Evolutionary conservation across 2,888 invertebrate species (phyloP).

Genomic region (Diadegma fenestrale): DNA sequence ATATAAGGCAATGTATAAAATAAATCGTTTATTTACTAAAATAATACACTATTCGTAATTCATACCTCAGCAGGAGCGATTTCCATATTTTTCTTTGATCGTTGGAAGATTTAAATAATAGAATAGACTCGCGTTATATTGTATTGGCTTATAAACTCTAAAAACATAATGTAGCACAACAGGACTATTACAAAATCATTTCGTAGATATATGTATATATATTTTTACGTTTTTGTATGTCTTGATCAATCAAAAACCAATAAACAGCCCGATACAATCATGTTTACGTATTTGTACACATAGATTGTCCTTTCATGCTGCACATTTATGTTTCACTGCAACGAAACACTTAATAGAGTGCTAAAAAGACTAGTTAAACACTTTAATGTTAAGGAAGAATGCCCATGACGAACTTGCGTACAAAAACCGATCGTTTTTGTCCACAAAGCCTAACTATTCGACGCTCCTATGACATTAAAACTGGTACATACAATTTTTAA

Average conservation of each 20-base stretch:
- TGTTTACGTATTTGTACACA: slow-evolving; percentile 73
- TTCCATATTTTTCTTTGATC: slow-evolving; percentile 71
- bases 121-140: slow-evolving; percentile 48
- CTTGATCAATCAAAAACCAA: slow-evolving; percentile 52
- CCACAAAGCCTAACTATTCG: neutral
- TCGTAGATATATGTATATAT: slow-evolving; percentile 4
- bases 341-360: slow-evolving; percentile 58
- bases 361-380: slow-evolving; percentile 63
- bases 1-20: slow-evolving; percentile 74
- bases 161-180: slow-evolving; percentile 61
- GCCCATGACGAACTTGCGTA: neutral
- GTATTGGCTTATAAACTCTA: slow-evolving; percentile 59
- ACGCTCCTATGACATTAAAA: neutral
- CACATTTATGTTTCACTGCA: slow-evolving; percentile 64
- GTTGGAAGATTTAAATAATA: slow-evolving; percentile 76
- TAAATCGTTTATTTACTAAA: slow-evolving; percentile 81
- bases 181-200: slow-evolving; percentile 53
- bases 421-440: neutral
- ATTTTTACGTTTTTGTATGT: slow-evolving; percentile 40
- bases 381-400: slow-evolving; percentile 51
- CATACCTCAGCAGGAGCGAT: slow-evolving; percentile 62
- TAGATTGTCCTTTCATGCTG: slow-evolving; percentile 76
- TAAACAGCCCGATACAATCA: slow-evolving; percentile 70
- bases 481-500: no score
- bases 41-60: slow-evolving; percentile 77